Conservation (phyloP, 2,113 vertebrate genomes). For the Cololabis saira region DNA sequence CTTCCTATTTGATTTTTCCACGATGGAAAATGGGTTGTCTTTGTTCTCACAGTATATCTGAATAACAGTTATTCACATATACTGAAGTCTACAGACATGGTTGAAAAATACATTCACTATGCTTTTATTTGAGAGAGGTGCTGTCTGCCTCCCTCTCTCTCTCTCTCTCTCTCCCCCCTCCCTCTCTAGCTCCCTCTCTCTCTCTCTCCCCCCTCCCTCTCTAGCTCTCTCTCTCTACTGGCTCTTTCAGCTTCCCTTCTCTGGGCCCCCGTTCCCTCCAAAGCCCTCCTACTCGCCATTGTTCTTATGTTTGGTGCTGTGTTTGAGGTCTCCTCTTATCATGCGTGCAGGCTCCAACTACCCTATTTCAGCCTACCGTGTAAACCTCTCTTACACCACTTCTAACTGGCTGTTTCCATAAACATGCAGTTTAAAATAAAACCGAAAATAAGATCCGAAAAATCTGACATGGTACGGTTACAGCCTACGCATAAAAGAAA, state of each 20-base stretch:
- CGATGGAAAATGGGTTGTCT: background rate
- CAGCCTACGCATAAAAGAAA: too few species aligned
- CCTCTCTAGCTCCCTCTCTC: slow-evolving; percentile 26
- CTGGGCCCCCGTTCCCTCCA: slow-evolving; percentile 67
- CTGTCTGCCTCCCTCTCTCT: slow-evolving; percentile 24
- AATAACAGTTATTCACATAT: too few species aligned
- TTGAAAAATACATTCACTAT: slow-evolving; percentile 34
- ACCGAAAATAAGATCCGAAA: too few species aligned
- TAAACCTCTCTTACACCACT: too few species aligned
- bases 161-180: slow-evolving; percentile 20
- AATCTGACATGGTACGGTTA: too few species aligned
- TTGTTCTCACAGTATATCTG: background rate
- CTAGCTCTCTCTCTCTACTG: slow-evolving; percentile 24
- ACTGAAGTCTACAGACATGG: slow-evolving; percentile 15
- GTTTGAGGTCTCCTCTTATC: slow-evolving; percentile 66
- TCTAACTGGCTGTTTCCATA: too few species aligned
- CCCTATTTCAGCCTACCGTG: slow-evolving; percentile 18
- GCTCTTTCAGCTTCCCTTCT: slow-evolving; percentile 68
- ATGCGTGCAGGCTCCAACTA: slow-evolving; percentile 50
- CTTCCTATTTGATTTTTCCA: background rate
- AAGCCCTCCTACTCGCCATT: slow-evolving; percentile 72
- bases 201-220: slow-evolving; percentile 19
- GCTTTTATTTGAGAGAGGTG: slow-evolving; percentile 44
- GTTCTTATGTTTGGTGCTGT: slow-evolving; percentile 71
- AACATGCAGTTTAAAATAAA: too few species aligned